These are phyloP conservation scores for Tenthredo scrophulariae DNA, from an alignment of 2,888 invertebrate genomes.

Conservation along the genomic window DNA sequence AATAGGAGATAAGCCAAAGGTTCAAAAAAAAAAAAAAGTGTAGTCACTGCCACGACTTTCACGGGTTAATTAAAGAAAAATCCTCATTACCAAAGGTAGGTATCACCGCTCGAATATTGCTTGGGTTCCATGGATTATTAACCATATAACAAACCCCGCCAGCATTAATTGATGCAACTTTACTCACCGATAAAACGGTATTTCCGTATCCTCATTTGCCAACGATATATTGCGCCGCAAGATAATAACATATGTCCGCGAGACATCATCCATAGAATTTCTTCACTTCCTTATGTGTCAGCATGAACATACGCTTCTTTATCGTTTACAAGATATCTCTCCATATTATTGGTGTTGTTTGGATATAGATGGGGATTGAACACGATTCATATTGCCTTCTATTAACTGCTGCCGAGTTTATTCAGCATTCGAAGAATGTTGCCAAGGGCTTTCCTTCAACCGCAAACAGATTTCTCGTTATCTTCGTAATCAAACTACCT, in stretches of 20 bases:
- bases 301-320: neutral
- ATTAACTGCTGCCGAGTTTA: too few species aligned
- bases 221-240: neutral
- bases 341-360: neutral
- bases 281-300: neutral
- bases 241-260: neutral
- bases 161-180: neutral
- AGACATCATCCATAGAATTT: neutral
- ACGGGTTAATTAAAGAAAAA: neutral
- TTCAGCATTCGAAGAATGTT: too few species aligned
- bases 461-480: too few species aligned
- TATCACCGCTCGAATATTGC: neutral
- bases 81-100: neutral
- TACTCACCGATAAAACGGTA: neutral
- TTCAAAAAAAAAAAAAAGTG: too few species aligned
- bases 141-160: neutral
- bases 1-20: too few species aligned
- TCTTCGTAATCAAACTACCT: too few species aligned
- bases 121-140: neutral
- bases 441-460: too few species aligned
- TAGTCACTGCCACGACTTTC: neutral
- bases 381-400: too few species aligned
- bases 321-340: neutral
- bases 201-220: neutral
- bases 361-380: neutral